These are phyloP conservation scores for Tiliacea citrago DNA, from an alignment of 2,888 invertebrate genomes.

Conservation along the genomic window DNA sequence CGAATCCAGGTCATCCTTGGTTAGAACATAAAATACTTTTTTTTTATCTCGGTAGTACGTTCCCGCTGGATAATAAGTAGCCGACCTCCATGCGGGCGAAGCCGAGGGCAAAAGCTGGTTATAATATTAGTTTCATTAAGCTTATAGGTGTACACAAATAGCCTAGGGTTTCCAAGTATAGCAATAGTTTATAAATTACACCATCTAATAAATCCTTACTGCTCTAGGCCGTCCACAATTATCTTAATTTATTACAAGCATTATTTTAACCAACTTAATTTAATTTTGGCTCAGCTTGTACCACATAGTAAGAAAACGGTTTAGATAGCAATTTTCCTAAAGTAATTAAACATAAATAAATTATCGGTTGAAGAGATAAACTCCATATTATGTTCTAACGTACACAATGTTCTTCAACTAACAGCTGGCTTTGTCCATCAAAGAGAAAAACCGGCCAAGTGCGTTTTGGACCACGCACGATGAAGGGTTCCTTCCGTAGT, in stretches of 20 bases:
- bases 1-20: too few species aligned
- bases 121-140: too few species aligned
- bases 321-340: conserved; percentile 5
- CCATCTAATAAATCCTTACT: background rate
- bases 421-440: background rate
- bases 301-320: background rate
- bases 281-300: conserved; percentile 1
- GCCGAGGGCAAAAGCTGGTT: too few species aligned
- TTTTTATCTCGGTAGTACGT: too few species aligned
- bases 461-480: too few species aligned
- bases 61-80: too few species aligned
- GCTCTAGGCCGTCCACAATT: conserved; percentile 1
- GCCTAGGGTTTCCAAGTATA: background rate
- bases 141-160: too few species aligned
- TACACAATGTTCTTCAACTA: background rate
- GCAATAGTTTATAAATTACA: background rate
- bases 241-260: conserved; percentile 7
- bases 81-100: too few species aligned
- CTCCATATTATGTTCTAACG: too few species aligned
- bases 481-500: too few species aligned
- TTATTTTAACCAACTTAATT: conserved; percentile 16
- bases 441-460: background rate
- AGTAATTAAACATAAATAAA: background rate
- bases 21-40: too few species aligned
- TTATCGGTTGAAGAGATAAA: background rate